A percentile compares a stretch with the other conserved stretches of the same genome.
phyloP scores from a whole-genome alignment of 2,113 vertebrate genomes.

The Smithornis capensis region DNA sequence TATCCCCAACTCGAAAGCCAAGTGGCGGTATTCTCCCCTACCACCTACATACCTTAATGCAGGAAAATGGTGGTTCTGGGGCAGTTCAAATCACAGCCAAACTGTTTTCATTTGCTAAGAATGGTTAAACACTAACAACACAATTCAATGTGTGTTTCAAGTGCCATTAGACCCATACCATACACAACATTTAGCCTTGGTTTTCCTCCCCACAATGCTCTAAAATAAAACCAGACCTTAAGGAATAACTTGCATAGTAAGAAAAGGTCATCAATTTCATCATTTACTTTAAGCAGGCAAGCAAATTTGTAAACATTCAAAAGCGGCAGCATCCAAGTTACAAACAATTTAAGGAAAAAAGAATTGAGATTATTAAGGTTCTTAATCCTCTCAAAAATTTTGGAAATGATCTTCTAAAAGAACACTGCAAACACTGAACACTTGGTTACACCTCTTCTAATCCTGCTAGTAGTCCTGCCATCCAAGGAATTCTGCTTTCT shows the following conservation, averaged over 20 bases:
- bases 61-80: constrained; percentile 8
- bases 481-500: constrained; percentile 60
- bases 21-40: background rate
- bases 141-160: background rate
- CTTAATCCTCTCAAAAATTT: constrained; percentile 63
- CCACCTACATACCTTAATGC: background rate
- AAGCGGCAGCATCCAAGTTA: constrained; percentile 83
- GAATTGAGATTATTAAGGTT: constrained; percentile 74
- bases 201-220: background rate
- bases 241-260: constrained; percentile 74
- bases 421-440: constrained; percentile 73
- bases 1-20: background rate
- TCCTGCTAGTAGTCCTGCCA: constrained; percentile 56
- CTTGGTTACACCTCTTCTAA: constrained; percentile 61
- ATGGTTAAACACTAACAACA: background rate
- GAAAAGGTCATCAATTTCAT: constrained; percentile 81
- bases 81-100: constrained; percentile 6
- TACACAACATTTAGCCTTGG: background rate
- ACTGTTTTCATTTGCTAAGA: background rate
- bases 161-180: constrained; percentile 2
- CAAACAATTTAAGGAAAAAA: constrained; percentile 78
- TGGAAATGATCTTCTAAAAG: constrained; percentile 72
- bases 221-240: constrained; percentile 73
- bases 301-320: constrained; percentile 84
- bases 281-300: constrained; percentile 82